Evolutionary conservation across 2,888 invertebrate genomes (phyloP).

Genomic region (Metellina segmentata): DNA sequence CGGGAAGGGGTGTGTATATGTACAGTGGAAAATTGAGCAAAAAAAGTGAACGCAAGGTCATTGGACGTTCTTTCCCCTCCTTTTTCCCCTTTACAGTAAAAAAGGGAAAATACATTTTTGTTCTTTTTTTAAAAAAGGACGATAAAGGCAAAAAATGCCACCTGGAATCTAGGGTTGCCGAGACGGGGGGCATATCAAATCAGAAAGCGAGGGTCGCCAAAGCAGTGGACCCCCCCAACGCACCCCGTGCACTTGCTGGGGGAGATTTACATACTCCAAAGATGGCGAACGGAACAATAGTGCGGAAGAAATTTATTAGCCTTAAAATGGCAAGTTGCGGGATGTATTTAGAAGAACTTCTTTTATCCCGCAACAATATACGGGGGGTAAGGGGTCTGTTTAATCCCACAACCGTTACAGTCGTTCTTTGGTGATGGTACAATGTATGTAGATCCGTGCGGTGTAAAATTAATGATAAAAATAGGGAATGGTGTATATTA

Average conservation of each 20-base stretch:
- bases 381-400: neutral
- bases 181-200: conserved; percentile 31
- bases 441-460: neutral
- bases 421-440: neutral
- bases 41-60: conserved; percentile 72
- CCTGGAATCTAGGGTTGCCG: conserved; percentile 75
- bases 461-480: neutral
- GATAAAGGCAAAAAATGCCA: conserved; percentile 75
- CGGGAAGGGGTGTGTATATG: conserved; percentile 71
- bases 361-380: neutral
- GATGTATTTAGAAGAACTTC: neutral
- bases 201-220: conserved; percentile 45
- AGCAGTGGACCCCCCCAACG: conserved; percentile 1
- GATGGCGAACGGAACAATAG: neutral
- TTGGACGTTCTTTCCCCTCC: conserved; percentile 58
- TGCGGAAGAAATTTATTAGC: neutral
- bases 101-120: conserved; percentile 62
- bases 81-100: conserved; percentile 22
- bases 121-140: conserved; percentile 63
- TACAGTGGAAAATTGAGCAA: conserved; percentile 47
- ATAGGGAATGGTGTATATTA: neutral
- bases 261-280: neutral
- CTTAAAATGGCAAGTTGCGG: neutral
- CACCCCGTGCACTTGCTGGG: neutral
- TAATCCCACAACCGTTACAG: neutral